These are phyloP conservation scores for Apistogramma diplotaenia DNA, from an alignment of 2,113 vertebrate genomes.

Conservation along the genomic window DNA sequence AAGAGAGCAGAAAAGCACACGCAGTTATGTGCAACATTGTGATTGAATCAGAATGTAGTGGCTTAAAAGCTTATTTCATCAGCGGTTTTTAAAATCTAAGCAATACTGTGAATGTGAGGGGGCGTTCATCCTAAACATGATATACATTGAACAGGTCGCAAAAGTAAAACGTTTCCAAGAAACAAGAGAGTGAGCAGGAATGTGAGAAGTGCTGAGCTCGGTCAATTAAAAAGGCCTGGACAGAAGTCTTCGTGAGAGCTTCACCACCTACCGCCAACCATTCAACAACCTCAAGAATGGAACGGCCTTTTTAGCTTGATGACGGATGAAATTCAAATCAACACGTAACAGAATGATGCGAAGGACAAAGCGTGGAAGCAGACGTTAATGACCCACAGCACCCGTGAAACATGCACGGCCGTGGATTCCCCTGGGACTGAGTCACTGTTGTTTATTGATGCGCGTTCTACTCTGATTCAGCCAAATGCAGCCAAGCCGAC, in stretches of 20 bases:
- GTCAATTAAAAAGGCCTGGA: background rate
- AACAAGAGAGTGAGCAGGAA: background rate
- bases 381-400: background rate
- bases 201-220: background rate
- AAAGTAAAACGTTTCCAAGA: background rate
- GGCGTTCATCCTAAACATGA: background rate
- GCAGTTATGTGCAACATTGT: background rate
- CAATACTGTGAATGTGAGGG: background rate
- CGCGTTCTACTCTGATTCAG: background rate
- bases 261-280: background rate
- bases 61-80: background rate
- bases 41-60: background rate
- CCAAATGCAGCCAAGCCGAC: background rate
- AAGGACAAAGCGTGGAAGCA: background rate
- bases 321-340: background rate
- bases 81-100: too few relatives aligned
- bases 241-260: background rate
- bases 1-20: background rate
- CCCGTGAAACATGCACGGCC: background rate
- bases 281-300: background rate
- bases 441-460: background rate
- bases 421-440: background rate
- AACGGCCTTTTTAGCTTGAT: background rate
- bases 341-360: background rate
- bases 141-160: background rate